Evolutionary conservation across 2,888 invertebrate species (phyloP), one percentile per base, ranked within the genome.

Genomic region (Congeria kusceri): DNA sequence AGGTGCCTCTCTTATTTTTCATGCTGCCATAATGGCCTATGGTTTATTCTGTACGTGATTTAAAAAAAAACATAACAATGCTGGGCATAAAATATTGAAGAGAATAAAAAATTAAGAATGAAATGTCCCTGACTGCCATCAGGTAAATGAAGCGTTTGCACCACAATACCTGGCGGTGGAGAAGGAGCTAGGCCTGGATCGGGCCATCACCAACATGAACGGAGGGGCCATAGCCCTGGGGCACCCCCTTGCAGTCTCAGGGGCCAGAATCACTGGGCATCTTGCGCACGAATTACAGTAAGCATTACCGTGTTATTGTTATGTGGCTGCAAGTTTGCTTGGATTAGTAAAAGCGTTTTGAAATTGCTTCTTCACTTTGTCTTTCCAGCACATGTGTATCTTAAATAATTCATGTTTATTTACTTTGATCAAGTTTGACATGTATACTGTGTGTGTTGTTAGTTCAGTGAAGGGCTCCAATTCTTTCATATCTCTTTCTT

Each of bases 131-230:
- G 9, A 1, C 13, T 39, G 15, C 15, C 9, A 39, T 11, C 91
- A 98, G 98, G 98, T 99, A 87, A 99, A 99, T 94, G 99, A 99
- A 94, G 99, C 99, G 0, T 99, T 99, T 95, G 98, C 96, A 59
- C 97, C 98, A 0, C 99, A 99, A 94, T 97, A 97, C 2, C 94
- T 99, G 68, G 96, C 99, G 0, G 99, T 99, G 88, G 96, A 96
- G 62, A 97, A 97, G 91, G 98, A 97, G 64, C 95, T 99, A 62
- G 96, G 96, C 82, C 94, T 99, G 77, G 97, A 99, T 93, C 94
- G 96, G 77, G 96, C 96, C 84, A 98, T 97, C 92, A 94, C 98
- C 87, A 99, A 99, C 94, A 96, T 98, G 23, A 96, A 98, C 94
- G 99, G 99, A 11, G 99, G 99, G 61, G 99, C 98, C 86, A 98